A percentile compares a stretch with the other conserved stretches of the same genome.
phyloP scores from a whole-genome alignment of 2,888 invertebrate species.

The Ryuthela nishihirai region DNA sequence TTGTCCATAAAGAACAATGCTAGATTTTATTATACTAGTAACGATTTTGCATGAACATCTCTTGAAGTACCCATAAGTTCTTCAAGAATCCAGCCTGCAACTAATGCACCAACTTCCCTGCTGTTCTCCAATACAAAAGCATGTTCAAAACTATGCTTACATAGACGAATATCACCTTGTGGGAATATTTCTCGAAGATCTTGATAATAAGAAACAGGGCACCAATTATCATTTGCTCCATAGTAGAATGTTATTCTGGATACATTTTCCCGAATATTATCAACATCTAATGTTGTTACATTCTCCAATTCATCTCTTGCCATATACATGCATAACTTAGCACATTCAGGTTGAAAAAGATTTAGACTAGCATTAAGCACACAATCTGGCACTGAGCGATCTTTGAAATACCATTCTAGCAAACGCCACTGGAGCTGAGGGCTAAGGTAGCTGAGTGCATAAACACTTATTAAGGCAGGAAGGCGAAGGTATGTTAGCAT shows the following conservation, averaged over 20 bases:
- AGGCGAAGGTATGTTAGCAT: slow-evolving; percentile 56
- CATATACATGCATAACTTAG: slow-evolving; percentile 56
- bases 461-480: slow-evolving; percentile 46
- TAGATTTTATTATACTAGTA: slow-evolving; percentile 36
- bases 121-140: slow-evolving; percentile 66
- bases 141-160: slow-evolving; percentile 63
- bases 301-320: slow-evolving; percentile 76
- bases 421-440: slow-evolving; percentile 43
- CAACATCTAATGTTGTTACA: slow-evolving; percentile 63
- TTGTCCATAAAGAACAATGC: too few relatives aligned
- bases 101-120: slow-evolving; percentile 34
- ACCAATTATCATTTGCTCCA: slow-evolving; percentile 76
- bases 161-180: slow-evolving; percentile 60
- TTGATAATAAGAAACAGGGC: slow-evolving; percentile 66
- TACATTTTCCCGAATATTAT: slow-evolving; percentile 59
- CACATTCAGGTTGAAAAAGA: slow-evolving; percentile 47
- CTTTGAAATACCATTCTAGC: slow-evolving; percentile 46
- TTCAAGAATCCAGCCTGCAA: slow-evolving; percentile 37
- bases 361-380: slow-evolving; percentile 46
- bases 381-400: slow-evolving; percentile 45
- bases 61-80: slow-evolving; percentile 31
- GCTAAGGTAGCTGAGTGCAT: slow-evolving; percentile 46
- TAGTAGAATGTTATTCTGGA: slow-evolving; percentile 73
- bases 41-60: slow-evolving; percentile 35
- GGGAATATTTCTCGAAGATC: slow-evolving; percentile 62